Evolutionary conservation across 2,113 vertebrate species (phyloP).

Genomic region (Abramis brama): DNA sequence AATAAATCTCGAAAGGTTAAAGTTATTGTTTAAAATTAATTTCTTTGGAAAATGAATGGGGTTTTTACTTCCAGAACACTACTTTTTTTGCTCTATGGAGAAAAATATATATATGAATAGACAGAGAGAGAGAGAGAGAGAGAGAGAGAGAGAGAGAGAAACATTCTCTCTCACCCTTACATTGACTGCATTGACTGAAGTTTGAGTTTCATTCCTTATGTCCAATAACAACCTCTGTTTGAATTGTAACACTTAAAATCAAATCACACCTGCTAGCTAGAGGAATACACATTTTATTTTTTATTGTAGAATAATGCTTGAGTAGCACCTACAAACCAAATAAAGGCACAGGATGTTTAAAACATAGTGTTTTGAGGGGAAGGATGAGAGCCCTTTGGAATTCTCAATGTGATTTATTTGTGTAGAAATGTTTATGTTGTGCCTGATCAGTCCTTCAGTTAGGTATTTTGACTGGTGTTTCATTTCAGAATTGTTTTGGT

Average conservation of each 20-base stretch:
- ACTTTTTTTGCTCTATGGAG: not conserved
- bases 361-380: not conserved
- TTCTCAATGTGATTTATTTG: not conserved
- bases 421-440: not conserved
- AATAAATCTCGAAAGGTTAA: no score
- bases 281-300: not conserved
- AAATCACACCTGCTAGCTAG: not conserved
- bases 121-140: not conserved
- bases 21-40: no score
- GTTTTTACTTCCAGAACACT: not conserved
- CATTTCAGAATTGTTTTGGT: not conserved
- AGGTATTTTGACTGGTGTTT: no score
- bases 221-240: conserved; percentile 3
- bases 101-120: not conserved
- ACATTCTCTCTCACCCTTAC: not conserved
- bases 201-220: conserved; percentile 5
- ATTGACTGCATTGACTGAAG: not conserved
- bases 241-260: not conserved
- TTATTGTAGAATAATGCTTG: not conserved
- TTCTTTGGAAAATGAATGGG: not conserved
- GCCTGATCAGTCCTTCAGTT: not conserved
- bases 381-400: not conserved
- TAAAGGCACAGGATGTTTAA: not conserved
- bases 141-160: no score
- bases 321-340: not conserved